Conservation (phyloP, 2,888 invertebrate species). For the Lasioglossum oenotherae region DNA sequence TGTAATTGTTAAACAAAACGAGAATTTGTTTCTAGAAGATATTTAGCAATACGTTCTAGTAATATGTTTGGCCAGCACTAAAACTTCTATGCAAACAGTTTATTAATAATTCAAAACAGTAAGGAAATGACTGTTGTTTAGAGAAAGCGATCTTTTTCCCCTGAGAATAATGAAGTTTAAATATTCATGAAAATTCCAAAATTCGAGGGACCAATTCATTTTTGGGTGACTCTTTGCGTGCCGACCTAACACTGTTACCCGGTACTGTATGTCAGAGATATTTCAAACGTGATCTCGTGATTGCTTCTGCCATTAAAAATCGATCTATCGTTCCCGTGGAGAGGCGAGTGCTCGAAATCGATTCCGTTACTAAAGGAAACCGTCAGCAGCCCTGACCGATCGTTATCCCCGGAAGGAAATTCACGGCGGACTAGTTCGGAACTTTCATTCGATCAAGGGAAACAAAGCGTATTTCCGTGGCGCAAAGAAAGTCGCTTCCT, state of each 20-base stretch:
- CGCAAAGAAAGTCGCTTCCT: constrained; percentile 48
- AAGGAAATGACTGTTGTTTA: no score
- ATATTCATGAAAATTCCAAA: no score
- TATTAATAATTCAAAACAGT: no score
- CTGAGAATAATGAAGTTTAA: no score
- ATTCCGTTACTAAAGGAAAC: constrained; percentile 18
- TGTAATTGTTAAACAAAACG: background rate
- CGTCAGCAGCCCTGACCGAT: constrained; percentile 50
- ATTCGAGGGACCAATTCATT: background rate
- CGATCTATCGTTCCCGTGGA: background rate
- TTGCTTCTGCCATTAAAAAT: background rate
- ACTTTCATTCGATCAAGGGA: constrained; percentile 70
- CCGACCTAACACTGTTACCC: background rate
- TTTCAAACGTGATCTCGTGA: background rate
- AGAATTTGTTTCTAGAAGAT: no score
- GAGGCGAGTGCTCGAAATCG: background rate
- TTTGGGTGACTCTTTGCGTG: no score
- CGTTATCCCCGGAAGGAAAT: constrained; percentile 72
- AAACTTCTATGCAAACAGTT: no score
- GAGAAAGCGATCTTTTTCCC: no score
- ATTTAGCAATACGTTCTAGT: no score
- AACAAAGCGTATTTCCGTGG: constrained; percentile 61
- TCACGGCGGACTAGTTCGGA: constrained; percentile 71
- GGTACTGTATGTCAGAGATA: background rate
- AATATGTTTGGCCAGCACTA: no score